Evolutionary conservation across 1,140 invertebrate genomes (phyloP).

Genomic region (Sycobia sp.): DNA sequence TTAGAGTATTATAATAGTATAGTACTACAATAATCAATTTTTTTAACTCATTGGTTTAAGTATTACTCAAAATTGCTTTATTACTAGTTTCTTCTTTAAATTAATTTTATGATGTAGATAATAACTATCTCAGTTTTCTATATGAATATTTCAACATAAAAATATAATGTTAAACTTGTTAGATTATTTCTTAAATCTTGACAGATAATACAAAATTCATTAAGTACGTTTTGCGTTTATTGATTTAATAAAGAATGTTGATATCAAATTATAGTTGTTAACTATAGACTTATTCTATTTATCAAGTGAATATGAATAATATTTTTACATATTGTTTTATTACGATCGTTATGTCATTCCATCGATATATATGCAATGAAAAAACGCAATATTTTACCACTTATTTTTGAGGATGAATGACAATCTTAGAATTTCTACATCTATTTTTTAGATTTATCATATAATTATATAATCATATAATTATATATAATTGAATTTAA

Average conservation of each 20-base stretch:
- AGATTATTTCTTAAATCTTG: background rate
- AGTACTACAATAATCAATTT: too few species aligned
- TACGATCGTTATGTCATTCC: conserved; percentile 21
- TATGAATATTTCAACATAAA: too few species aligned
- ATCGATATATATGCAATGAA: conserved; percentile 6
- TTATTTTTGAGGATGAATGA: conserved; percentile 28
- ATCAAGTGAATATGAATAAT: background rate
- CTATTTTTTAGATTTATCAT: conserved; percentile 21
- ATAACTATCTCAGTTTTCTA: too few species aligned
- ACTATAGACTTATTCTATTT: conserved; percentile 3
- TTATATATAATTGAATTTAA: conserved; percentile 1
- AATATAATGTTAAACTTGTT: conserved; percentile 22
- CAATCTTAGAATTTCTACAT: conserved; percentile 17
- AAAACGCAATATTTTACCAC: conserved; percentile 5
- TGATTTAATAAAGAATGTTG: background rate
- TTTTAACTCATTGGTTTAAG: too few species aligned
- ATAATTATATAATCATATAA: too few species aligned
- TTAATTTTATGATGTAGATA: too few species aligned
- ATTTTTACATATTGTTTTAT: conserved; percentile 9
- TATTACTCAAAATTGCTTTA: too few species aligned
- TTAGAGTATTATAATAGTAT: too few species aligned
- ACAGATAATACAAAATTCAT: background rate
- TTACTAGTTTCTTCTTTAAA: too few species aligned
- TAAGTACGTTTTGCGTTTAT: background rate
- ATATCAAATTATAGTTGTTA: conserved; percentile 8